Evolutionary conservation across 2,797 vertebrate genomes (phyloP).

Genomic region (Monodelphis domestica): DNA sequence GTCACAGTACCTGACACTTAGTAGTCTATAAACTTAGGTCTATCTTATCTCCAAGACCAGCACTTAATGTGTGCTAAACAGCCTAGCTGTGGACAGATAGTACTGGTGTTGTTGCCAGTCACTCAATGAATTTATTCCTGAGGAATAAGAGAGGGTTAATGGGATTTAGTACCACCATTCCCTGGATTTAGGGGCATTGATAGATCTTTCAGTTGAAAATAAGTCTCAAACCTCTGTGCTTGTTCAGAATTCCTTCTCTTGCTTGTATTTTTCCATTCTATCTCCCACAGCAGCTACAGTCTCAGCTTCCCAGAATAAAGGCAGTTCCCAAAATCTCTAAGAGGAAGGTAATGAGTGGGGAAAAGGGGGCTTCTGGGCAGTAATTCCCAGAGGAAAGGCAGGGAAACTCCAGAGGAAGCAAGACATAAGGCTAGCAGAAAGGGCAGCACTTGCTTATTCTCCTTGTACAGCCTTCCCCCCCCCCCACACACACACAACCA

Average conservation of each 20-base stretch:
- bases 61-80: background rate
- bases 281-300: background rate
- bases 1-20: background rate
- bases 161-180: background rate
- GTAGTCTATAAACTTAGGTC: background rate
- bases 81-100: background rate
- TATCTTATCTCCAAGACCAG: background rate
- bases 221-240: background rate
- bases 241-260: background rate
- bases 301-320: background rate
- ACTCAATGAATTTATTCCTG: background rate
- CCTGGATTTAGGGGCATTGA: background rate
- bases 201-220: background rate
- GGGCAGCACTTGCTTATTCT: background rate
- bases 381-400: background rate
- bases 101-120: background rate
- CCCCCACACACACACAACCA: background rate
- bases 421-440: background rate
- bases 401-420: background rate
- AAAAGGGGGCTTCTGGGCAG: background rate
- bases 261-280: background rate
- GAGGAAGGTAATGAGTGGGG: background rate
- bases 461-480: background rate
- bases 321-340: background rate
- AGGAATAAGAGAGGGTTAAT: background rate